Conservation (phyloP, 2,888 invertebrate genomes). For the Aplocera efformata region DNA sequence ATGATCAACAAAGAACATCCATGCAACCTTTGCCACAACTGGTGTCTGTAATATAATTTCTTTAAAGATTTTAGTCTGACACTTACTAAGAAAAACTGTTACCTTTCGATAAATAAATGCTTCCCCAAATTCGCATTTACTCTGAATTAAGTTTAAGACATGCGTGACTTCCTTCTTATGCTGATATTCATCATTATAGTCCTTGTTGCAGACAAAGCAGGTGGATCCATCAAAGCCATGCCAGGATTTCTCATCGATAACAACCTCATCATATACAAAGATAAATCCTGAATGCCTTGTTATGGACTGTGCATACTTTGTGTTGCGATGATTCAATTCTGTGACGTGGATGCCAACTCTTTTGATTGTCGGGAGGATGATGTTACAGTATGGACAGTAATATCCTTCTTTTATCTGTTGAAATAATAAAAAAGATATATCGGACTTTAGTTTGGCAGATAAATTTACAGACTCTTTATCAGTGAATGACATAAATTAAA, state of each 20-base stretch:
- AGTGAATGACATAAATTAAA: too few relatives aligned
- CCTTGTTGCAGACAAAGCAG: slow-evolving; percentile 47
- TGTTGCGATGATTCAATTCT: slow-evolving; percentile 12
- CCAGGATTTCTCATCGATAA: slow-evolving; percentile 43
- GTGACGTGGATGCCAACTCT: slow-evolving; percentile 22
- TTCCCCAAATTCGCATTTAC: slow-evolving; percentile 34
- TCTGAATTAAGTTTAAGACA: slow-evolving; percentile 45
- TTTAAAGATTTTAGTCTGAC: too few relatives aligned
- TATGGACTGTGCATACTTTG: slow-evolving; percentile 13
- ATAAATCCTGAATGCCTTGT: slow-evolving; percentile 7
- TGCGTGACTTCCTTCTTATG: slow-evolving; percentile 40
- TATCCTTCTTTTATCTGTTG: slow-evolving; percentile 40
- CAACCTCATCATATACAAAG: slow-evolving; percentile 14
- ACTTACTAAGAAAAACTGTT: slow-evolving; percentile 7
- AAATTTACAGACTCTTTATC: too few relatives aligned
- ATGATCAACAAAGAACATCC: too few relatives aligned
- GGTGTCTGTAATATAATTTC: too few relatives aligned
- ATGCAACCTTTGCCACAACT: too few relatives aligned
- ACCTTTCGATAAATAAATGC: slow-evolving; percentile 47
- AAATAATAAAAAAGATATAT: neutral
- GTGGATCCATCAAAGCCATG: slow-evolving; percentile 44
- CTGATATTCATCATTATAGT: slow-evolving; percentile 36
- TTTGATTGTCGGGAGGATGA: slow-evolving; percentile 20
- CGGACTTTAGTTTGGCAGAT: too few relatives aligned
- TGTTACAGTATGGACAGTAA: slow-evolving; percentile 23